A percentile compares a stretch with the other conserved stretches of the same genome.
Evolutionary conservation across 2,888 invertebrate genomes (phyloP).

Genomic region (Andrena camellia): DNA sequence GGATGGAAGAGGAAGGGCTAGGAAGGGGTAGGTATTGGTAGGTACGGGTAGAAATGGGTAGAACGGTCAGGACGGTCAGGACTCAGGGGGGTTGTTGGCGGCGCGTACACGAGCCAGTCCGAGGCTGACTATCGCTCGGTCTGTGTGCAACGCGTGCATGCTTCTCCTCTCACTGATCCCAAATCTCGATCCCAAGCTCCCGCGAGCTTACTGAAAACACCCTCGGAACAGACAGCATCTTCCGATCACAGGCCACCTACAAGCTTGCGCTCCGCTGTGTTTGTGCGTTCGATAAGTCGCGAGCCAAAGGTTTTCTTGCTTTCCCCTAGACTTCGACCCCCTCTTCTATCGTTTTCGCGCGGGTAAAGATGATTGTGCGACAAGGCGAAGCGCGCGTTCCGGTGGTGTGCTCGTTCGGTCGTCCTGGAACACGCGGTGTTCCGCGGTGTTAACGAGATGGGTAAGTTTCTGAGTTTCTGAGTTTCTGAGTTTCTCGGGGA

Average conservation of each 20-base stretch:
- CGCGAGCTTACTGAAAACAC: neutral
- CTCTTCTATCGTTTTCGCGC: neutral
- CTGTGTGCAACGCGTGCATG: conserved; percentile 27
- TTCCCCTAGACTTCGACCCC: neutral
- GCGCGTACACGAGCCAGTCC: conserved; percentile 76
- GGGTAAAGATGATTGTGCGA: conserved; percentile 17
- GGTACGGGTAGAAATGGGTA: conserved; percentile 4
- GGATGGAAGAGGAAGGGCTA: conserved; percentile 32
- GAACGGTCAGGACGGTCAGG: conserved; percentile 48
- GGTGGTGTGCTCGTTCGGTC: neutral
- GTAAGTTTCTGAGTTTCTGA: neutral
- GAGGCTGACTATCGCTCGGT: conserved; percentile 55
- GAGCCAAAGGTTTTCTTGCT: neutral
- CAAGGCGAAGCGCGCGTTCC: neutral
- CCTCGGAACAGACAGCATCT: neutral
- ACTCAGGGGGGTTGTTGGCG: conserved; percentile 69
- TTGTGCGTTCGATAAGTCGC: neutral
- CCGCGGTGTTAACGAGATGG: neutral
- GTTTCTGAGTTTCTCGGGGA: too few relatives aligned
- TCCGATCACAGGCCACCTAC: neutral
- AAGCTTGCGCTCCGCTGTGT: neutral
- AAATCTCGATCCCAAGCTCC: neutral
- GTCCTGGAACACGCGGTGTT: neutral
- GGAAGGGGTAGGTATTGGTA: too few relatives aligned
- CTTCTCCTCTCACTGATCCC: neutral